phyloP scores from a whole-genome alignment of 2,113 vertebrate genomes.

The Rhinoptilus africanus region DNA sequence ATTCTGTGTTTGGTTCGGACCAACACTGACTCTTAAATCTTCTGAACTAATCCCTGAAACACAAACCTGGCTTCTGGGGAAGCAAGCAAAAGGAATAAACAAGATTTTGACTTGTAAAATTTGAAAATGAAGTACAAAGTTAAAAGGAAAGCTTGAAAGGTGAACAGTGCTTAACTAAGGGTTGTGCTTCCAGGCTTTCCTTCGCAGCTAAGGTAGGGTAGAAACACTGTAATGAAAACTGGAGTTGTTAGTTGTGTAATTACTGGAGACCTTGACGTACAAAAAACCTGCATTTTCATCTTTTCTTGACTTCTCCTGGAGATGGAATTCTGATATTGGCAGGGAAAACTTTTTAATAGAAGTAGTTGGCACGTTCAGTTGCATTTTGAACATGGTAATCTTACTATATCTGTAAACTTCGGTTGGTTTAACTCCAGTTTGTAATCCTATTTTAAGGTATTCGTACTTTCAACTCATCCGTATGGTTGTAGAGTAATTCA shows the following conservation, averaged over 20 bases:
- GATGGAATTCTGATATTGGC: neutral
- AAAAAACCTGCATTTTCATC: neutral
- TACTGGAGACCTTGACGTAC: neutral
- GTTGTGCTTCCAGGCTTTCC: neutral
- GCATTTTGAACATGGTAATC: neutral
- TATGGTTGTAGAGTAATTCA: conserved; percentile 97
- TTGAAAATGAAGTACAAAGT: neutral
- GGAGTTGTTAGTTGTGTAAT: neutral
- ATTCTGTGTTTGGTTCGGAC: neutral
- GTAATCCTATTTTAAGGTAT: conserved; percentile 78
- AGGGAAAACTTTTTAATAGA: neutral
- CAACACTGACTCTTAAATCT: neutral
- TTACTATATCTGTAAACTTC: neutral
- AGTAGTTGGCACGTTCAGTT: neutral
- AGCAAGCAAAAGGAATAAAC: neutral
- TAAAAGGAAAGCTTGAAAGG: neutral
- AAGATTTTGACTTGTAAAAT: neutral
- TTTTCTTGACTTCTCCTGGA: neutral
- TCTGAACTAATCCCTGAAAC: neutral
- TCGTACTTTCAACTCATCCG: conserved; percentile 94
- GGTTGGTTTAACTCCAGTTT: neutral
- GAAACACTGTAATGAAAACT: neutral
- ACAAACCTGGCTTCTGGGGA: neutral
- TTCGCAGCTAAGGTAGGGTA: neutral
- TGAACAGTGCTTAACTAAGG: neutral